Evolutionary conservation across 2,113 vertebrate genomes (phyloP).

Genomic region (Gopherus flavomarginatus): DNA sequence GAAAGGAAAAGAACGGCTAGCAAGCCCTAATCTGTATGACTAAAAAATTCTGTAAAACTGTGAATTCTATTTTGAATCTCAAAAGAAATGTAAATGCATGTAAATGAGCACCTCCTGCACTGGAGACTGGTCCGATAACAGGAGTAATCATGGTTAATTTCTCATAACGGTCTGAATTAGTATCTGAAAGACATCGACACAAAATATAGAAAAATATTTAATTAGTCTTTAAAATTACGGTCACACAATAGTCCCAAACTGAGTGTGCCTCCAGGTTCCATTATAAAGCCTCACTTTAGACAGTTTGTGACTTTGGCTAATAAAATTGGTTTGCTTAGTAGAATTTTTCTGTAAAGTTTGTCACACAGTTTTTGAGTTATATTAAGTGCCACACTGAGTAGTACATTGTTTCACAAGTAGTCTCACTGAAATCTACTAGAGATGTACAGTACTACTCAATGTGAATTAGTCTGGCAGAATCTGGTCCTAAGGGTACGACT

Average conservation of each 20-base stretch:
- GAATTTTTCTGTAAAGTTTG: conserved; percentile 24
- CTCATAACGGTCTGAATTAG: not conserved
- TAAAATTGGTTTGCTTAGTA: conserved; percentile 31
- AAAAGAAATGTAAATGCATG: not conserved
- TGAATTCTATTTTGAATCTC: conserved; percentile 4
- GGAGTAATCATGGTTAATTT: not conserved
- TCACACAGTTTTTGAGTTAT: not conserved
- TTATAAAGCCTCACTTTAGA: conserved; percentile 18
- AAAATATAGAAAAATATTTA: not conserved
- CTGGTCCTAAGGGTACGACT: not conserved
- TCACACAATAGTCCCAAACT: not conserved
- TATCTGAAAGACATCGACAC: not conserved
- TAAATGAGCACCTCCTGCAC: not conserved
- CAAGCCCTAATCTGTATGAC: not conserved
- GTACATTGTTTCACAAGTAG: not conserved
- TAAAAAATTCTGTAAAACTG: not conserved
- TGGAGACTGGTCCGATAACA: not conserved
- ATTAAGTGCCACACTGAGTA: not conserved
- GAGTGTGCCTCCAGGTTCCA: not conserved
- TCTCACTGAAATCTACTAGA: not conserved
- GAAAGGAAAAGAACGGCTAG: not conserved
- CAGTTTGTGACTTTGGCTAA: conserved; percentile 25
- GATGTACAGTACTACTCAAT: not conserved
- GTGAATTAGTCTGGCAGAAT: not conserved
- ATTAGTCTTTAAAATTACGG: not conserved